Percentiles rank a stretch among this genome's conserved stretches.
Conservation (phyloP, 2,113 vertebrate species). For the Meleagris gallopavo region DNA sequence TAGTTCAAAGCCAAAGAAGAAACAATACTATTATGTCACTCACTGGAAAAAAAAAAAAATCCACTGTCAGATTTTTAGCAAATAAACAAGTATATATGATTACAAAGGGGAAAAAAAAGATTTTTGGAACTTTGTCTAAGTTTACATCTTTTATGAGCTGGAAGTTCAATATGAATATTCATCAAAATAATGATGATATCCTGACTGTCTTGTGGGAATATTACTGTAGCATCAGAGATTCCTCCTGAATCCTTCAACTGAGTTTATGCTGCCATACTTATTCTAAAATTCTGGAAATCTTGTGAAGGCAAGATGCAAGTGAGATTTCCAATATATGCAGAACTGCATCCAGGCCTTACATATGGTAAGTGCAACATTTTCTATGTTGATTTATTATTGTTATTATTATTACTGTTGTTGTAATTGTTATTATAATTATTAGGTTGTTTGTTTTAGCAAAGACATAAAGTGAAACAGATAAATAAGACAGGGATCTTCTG, state of each 20-base stretch:
- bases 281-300: neutral
- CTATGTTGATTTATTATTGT: neutral
- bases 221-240: neutral
- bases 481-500: no score
- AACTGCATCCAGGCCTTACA: fast-evolving
- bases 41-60: neutral
- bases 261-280: neutral
- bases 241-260: neutral
- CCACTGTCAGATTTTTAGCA: neutral
- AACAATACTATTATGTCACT: neutral
- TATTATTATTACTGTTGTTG: neutral
- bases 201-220: neutral
- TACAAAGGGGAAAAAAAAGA: neutral
- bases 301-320: neutral
- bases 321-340: neutral
- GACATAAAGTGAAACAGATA: neutral
- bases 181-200: neutral
- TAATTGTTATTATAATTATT: neutral
- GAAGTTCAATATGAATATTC: neutral
- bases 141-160: neutral
- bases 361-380: neutral
- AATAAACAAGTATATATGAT: neutral
- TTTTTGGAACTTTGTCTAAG: neutral
- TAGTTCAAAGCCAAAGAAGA: neutral
- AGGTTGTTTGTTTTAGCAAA: neutral